Percentiles rank a stretch among this genome's conserved stretches.
These are phyloP conservation scores for Stenodera caucasica DNA, from an alignment of 2,888 invertebrate species.

Conservation along the genomic window DNA sequence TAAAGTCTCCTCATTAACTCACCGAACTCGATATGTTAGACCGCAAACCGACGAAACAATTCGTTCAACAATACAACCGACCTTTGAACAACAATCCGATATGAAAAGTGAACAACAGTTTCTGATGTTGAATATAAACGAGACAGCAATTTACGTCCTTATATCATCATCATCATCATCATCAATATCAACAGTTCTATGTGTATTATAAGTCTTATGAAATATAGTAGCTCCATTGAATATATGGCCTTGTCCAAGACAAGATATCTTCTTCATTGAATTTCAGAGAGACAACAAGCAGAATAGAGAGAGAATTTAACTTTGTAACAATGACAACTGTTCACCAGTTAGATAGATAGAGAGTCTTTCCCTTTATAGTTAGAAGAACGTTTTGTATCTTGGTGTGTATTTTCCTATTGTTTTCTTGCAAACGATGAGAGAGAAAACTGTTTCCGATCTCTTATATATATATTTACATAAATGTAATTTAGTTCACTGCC, in stretches of 20 bases:
- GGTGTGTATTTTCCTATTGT: neutral
- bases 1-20: conserved; percentile 5
- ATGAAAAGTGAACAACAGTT: conserved; percentile 25
- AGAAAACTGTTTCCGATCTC: conserved; percentile 1
- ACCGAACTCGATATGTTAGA: conserved; percentile 7
- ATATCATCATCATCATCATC: conserved; percentile 25
- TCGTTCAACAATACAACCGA: conserved; percentile 7
- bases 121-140: conserved; percentile 32
- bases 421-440: conserved; percentile 4
- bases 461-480: conserved; percentile 25
- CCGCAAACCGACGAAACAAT: conserved; percentile 14
- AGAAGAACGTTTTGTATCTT: neutral
- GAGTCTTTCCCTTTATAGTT: conserved; percentile 1
- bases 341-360: neutral
- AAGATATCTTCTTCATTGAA: conserved; percentile 5
- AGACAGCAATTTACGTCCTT: conserved; percentile 19
- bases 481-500: conserved; percentile 27
- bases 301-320: conserved; percentile 1
- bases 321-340: neutral
- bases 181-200: neutral
- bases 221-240: neutral
- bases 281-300: neutral
- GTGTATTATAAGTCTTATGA: conserved; percentile 3
- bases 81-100: conserved; percentile 21
- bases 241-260: conserved; percentile 1